Conservation (phyloP, 2,797 vertebrate species). For the Muscicapa striata region DNA sequence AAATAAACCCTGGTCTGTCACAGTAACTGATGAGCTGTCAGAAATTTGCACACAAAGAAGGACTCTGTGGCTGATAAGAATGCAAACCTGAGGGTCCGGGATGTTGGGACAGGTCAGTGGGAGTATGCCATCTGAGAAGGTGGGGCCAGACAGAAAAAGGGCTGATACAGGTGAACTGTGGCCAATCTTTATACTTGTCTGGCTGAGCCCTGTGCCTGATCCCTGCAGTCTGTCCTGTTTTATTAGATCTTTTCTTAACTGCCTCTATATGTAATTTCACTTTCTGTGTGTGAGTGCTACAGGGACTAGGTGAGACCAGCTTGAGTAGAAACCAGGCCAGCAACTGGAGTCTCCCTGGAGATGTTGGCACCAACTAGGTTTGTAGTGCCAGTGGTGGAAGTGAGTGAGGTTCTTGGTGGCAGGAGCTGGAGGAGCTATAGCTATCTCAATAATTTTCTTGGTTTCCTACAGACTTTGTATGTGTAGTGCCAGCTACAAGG, state of each 20-base stretch:
- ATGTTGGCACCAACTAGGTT: not conserved
- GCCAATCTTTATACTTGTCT: not conserved
- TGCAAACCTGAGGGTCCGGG: not conserved
- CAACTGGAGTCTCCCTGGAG: not conserved
- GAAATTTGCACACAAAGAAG: not conserved
- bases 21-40: not conserved
- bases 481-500: not conserved
- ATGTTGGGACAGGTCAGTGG: not conserved
- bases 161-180: not conserved
- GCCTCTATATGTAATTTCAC: not conserved
- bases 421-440: not conserved
- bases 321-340: not conserved
- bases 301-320: not conserved
- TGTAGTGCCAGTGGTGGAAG: not conserved
- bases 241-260: not conserved
- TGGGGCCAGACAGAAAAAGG: not conserved
- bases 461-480: not conserved
- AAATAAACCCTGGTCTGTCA: not conserved
- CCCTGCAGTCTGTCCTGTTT: not conserved
- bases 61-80: not conserved
- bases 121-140: not conserved
- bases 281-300: not conserved
- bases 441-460: not conserved
- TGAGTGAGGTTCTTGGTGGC: not conserved
- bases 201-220: not conserved